These are phyloP conservation scores for Xyrichtys novacula DNA, from an alignment of 2,797 vertebrate species.

Conservation along the genomic window DNA sequence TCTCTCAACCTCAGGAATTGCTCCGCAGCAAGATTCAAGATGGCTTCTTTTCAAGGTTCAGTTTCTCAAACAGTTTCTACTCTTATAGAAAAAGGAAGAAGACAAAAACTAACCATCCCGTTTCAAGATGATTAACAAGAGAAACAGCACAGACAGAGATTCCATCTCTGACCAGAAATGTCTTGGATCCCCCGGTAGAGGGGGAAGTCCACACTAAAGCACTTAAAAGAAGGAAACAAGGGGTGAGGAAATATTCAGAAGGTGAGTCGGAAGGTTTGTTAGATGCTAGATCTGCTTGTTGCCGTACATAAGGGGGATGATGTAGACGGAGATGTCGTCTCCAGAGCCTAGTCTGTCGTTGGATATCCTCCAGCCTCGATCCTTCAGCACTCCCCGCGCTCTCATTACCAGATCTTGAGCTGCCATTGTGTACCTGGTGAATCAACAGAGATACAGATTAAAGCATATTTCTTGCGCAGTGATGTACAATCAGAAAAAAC, in stretches of 20 bases:
- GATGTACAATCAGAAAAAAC: not conserved
- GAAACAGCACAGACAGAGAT: constrained; percentile 24
- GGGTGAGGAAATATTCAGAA: constrained; percentile 11
- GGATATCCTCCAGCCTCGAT: constrained; percentile 96
- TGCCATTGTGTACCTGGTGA: constrained; percentile 93
- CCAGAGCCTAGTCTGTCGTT: constrained; percentile 95
- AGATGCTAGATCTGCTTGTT: constrained; percentile 86
- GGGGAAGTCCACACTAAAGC: constrained; percentile 54
- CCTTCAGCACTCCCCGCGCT: constrained; percentile 93
- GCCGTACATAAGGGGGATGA: constrained; percentile 93
- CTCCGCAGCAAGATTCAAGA: constrained; percentile 21
- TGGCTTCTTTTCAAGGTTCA: constrained; percentile 47
- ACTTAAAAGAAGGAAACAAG: constrained; percentile 38
- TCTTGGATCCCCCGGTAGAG: constrained; percentile 22
- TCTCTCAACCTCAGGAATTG: constrained; percentile 7
- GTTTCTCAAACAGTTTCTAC: constrained; percentile 10
- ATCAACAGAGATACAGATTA: constrained; percentile 17
- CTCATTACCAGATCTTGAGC: constrained; percentile 98
- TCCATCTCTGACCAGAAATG: constrained; percentile 26
- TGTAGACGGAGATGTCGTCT: constrained; percentile 98
- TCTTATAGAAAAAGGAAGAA: constrained; percentile 23
- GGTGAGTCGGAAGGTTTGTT: not conserved
- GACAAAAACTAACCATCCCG: constrained; percentile 34
- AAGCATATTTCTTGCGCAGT: not conserved
- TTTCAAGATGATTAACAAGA: constrained; percentile 23